Conservation (phyloP, 2,888 invertebrate species). For the Iphiclides podalirius region DNA sequence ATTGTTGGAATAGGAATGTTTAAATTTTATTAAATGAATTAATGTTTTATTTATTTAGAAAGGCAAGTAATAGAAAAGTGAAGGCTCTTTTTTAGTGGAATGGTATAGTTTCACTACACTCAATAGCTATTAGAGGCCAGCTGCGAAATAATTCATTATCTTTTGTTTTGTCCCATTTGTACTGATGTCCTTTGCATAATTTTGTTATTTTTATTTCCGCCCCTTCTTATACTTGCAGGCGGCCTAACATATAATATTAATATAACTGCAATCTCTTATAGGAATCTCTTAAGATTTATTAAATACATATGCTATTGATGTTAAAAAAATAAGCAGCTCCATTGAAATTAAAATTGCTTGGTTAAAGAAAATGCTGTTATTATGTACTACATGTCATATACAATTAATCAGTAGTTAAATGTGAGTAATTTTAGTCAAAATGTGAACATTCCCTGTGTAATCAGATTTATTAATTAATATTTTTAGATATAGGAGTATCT, state of each 20-base stretch:
- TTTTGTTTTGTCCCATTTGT: neutral
- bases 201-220: neutral
- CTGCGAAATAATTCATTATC: neutral
- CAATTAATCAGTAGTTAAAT: conserved; percentile 3
- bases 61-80: no score
- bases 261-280: neutral
- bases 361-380: neutral
- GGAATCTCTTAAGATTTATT: conserved; percentile 1
- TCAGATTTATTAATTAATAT: conserved; percentile 1
- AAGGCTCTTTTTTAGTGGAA: no score
- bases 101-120: no score
- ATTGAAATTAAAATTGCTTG: neutral
- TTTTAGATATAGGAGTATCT: neutral
- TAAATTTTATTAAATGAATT: no score
- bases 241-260: neutral
- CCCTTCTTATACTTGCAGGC: neutral
- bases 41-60: no score
- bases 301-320: neutral
- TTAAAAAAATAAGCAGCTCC: neutral
- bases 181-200: neutral
- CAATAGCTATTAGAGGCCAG: neutral
- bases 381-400: neutral
- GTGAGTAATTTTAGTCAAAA: conserved; percentile 1
- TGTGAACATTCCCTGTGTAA: neutral
- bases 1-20: no score